Base-by-base conservation (phyloP, 2,797 vertebrate genomes). In the Semaprochilodus insignis region DNA sequence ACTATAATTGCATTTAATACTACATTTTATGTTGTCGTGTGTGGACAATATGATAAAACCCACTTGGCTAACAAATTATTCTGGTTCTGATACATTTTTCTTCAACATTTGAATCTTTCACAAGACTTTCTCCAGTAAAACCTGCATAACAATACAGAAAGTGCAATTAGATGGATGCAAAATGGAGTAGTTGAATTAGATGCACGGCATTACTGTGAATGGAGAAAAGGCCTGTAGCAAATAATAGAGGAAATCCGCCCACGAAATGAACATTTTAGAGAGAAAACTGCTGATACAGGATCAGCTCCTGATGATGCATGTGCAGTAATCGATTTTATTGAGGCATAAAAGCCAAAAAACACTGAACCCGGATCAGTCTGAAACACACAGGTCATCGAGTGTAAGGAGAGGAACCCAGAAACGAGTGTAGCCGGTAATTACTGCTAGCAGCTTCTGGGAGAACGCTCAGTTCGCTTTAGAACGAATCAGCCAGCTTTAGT, bases 391-490 rank as follows among this genome's bases (percentile, higher is more conserved):
- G 81, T 82, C 74, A 51, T 16, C 65, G 59, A 70, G 79, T 80
- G 75, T 80, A 75, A 81, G 62, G 67, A 63, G 48, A 59, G 80
- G 90, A 86, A 83, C 59, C 78, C 75, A 60, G 72, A 91, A 84
- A 88, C 77, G 83, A 59, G 52, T 89, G 79, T 66, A 79, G 69
- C 34, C 40, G 48, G 76, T 74, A 84, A 82, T 85, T 84, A 83
- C 78, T 57, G 67, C 69, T 66, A 52, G 78, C 57, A 59, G 6
- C 25, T 87, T 86, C 84, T 86, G 83, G 84, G 85, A 84, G 70
- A 85, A 63, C 54, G 84, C 54, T 79, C 71, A 84, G 78, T 80
- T 65, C 77, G 84, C 88, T 90, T 92, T 91, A 89, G 62, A 59
- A n/a, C 21, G 19, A 40, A 70, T 23, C 36, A 48, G 19, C 7